Evolutionary conservation across 2,888 invertebrate genomes (phyloP), one percentile per base, ranked within the genome.

Genomic region (Diplolepis rosae): DNA sequence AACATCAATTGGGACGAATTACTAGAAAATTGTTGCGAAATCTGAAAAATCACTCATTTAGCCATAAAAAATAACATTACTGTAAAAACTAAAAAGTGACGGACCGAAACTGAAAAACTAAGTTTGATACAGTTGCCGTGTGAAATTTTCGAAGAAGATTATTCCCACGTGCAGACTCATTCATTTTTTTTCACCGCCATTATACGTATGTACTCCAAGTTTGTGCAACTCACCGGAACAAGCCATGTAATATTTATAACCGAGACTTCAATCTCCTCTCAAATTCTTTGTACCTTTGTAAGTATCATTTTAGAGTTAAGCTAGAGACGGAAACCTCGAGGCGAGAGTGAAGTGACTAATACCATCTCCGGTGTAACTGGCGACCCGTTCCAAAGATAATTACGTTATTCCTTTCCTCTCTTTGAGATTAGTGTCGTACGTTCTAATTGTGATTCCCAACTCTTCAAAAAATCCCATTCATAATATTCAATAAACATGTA

Each of bases 1-100:
- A 92, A 93, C 85, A 93, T 94, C 78, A 92, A 95, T 88, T 95
- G 95, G 95, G 95, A 95, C 87, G 91, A 90, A 81, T 84, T 92
- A 28, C 73, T 78, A 52, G 70, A 74, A 70, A 73, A 79, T 32
- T 81, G 84, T 28, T 85, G 84, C 75, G 87, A 88, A 78, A 83
- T 88, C 68, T 87, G 80, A 87, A 73, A 71, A 71, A 73, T 74
- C 50, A 74, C 74, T 72, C 65, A 77, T 68, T 76, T 74, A 76
- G n/a, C 18, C 69, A 71, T 68, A 72, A 76, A 69, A 45, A 70
- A 73, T 68, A 27, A 35, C 13, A 35, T 11, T 13, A 35, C 56
- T 56, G 35, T 56, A 35, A 61, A 61, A 61, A 61, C 4, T 6
- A 3, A 39, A 35, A 35, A 18, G 18, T 32, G 13, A 22, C 35